Evolutionary conservation across 1,140 invertebrate genomes (phyloP).

Genomic region (Pogonognathellus flavescens): DNA sequence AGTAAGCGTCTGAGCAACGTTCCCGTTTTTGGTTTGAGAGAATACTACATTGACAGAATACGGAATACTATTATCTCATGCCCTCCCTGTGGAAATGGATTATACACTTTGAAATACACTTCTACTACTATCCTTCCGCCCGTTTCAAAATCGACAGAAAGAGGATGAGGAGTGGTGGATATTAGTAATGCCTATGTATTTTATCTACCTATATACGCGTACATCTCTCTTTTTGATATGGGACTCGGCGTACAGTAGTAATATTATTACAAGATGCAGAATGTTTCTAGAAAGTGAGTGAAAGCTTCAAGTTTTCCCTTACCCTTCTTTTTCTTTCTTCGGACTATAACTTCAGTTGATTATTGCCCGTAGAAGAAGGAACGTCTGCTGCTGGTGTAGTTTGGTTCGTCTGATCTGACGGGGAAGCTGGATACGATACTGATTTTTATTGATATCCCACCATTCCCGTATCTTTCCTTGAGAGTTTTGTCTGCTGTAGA

Average conservation of each 20-base stretch:
- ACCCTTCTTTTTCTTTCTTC: not conserved
- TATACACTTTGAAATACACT: slow-evolving; percentile 6
- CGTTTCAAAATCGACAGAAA: not conserved
- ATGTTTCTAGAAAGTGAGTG: not conserved
- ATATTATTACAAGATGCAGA: too few relatives aligned
- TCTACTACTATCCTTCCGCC: not conserved
- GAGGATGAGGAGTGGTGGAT: too few relatives aligned
- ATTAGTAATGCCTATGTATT: too few relatives aligned
- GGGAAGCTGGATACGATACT: slow-evolving; percentile 1
- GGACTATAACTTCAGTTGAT: not conserved
- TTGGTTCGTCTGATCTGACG: not conserved
- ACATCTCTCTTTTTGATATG: too few relatives aligned
- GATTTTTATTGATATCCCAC: slow-evolving; percentile 28
- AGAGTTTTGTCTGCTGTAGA: not conserved
- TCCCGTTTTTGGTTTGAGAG: not conserved
- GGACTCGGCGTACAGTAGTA: too few relatives aligned
- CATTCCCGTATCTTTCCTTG: not conserved
- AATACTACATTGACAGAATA: slow-evolving; percentile 39
- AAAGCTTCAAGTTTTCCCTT: slow-evolving; percentile 1
- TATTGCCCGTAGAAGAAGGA: not conserved
- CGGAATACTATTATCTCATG: slow-evolving; percentile 52
- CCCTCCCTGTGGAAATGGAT: slow-evolving; percentile 28
- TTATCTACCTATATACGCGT: too few relatives aligned
- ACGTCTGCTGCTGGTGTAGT: not conserved
- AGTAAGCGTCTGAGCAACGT: not conserved